These are phyloP conservation scores for Rhinopomastus cyanomelas DNA, from an alignment of 2,113 vertebrate species.

Conservation along the genomic window DNA sequence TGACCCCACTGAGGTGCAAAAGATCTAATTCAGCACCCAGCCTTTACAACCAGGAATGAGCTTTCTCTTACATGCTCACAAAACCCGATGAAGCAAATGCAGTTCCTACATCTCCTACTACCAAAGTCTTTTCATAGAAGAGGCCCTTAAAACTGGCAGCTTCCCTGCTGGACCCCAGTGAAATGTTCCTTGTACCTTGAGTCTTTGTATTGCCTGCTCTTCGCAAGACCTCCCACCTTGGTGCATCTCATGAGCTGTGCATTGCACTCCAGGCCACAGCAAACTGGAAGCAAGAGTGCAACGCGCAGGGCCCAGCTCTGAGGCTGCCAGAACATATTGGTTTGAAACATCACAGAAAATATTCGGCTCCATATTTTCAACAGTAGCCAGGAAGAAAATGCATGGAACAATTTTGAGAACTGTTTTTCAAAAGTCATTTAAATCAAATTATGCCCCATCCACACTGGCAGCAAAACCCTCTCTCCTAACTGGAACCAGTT, in stretches of 20 bases:
- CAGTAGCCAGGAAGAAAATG: constrained; percentile 68
- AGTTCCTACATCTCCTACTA: constrained; percentile 24
- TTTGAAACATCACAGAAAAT: constrained; percentile 73
- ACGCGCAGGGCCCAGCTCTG: constrained; percentile 58
- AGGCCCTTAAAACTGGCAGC: constrained; percentile 53
- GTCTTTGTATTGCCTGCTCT: constrained; percentile 46
- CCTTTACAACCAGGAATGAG: neutral
- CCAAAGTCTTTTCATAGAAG: constrained; percentile 6
- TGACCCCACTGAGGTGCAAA: neutral
- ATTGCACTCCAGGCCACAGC: constrained; percentile 67
- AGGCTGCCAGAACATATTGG: constrained; percentile 68
- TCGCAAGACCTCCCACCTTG: constrained; percentile 64
- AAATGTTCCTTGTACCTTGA: constrained; percentile 54
- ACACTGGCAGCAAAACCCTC: constrained; percentile 51
- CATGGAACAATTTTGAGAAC: constrained; percentile 67
- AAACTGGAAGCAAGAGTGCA: constrained; percentile 61
- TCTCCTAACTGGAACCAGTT: constrained; percentile 55
- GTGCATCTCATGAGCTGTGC: constrained; percentile 64
- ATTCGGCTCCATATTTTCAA: constrained; percentile 67
- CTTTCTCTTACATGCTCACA: neutral
- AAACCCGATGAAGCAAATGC: neutral
- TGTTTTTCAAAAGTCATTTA: constrained; percentile 71
- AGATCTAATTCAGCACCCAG: neutral
- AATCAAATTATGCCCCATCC: constrained; percentile 70
- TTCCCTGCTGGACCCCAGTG: constrained; percentile 40